Conservation (phyloP, 2,888 invertebrate genomes). For the Heliconius sara region DNA sequence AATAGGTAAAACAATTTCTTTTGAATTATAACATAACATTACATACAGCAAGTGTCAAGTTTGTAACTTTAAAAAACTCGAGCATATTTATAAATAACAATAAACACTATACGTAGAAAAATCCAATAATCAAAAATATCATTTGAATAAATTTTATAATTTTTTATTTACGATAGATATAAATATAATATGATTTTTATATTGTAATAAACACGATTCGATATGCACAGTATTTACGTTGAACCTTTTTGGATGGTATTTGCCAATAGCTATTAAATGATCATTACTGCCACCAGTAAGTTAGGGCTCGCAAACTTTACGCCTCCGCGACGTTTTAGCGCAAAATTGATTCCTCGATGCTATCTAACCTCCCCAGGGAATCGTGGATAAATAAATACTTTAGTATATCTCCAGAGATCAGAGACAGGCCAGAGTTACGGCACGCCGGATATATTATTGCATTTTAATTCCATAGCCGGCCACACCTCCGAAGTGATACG, state of each 20-base stretch:
- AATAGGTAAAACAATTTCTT: too few species aligned
- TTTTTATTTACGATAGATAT: too few species aligned
- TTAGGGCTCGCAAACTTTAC: slow-evolving; percentile 71
- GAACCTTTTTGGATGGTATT: slow-evolving; percentile 51
- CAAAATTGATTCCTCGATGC: slow-evolving; percentile 82
- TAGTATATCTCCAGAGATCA: slow-evolving; percentile 78
- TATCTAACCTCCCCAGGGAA: slow-evolving; percentile 80
- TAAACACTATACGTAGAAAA: background rate
- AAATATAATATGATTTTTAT: background rate
- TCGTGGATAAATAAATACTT: slow-evolving; percentile 82
- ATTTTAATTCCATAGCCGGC: slow-evolving; percentile 78
- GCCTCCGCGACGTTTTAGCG: slow-evolving; percentile 78
- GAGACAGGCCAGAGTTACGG: slow-evolving; percentile 79
- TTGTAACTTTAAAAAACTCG: background rate
- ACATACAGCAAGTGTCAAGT: too few species aligned
- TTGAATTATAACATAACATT: too few species aligned
- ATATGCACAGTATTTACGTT: slow-evolving; percentile 14
- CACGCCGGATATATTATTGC: slow-evolving; percentile 78
- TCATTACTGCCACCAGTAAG: slow-evolving; percentile 67
- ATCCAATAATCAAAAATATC: background rate
- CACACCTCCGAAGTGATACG: slow-evolving; percentile 78
- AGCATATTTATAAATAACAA: background rate
- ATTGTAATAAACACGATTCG: slow-evolving; percentile 7
- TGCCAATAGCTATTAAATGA: slow-evolving; percentile 59
- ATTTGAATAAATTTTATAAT: background rate